phyloP scores from a whole-genome alignment of 2,797 vertebrate genomes.

The Tokudaia tokunoshimensis region DNA sequence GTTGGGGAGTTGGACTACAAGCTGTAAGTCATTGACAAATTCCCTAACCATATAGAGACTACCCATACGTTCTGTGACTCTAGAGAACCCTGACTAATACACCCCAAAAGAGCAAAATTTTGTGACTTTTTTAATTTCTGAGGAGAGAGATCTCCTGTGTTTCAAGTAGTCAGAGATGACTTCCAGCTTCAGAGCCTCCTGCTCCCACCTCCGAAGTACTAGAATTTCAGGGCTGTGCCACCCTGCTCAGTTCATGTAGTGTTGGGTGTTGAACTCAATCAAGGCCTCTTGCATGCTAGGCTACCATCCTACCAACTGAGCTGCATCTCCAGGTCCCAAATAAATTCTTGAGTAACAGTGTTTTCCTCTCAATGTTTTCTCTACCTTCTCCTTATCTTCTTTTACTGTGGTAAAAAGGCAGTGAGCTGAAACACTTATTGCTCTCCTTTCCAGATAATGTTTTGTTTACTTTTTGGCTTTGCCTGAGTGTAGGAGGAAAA shows the following conservation, averaged over 20 bases:
- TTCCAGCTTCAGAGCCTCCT: not conserved
- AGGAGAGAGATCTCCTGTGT: not conserved
- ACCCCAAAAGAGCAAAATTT: not conserved
- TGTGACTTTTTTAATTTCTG: conserved; percentile 16
- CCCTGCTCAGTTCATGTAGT: not conserved
- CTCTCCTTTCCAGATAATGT: not conserved
- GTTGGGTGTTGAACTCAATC: not conserved
- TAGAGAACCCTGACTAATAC: too few relatives aligned
- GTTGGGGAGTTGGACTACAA: too few relatives aligned
- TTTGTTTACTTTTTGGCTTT: conserved; percentile 37
- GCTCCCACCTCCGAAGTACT: not conserved
- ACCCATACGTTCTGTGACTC: too few relatives aligned
- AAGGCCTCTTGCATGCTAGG: not conserved
- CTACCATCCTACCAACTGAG: not conserved
- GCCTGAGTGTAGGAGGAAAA: not conserved
- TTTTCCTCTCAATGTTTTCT: conserved; percentile 2
- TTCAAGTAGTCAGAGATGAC: not conserved
- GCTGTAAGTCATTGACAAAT: too few relatives aligned
- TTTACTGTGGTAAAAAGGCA: conserved; percentile 11
- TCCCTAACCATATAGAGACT: too few relatives aligned
- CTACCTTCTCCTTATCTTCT: conserved; percentile 9
- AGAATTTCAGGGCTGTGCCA: not conserved
- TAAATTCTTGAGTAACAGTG: conserved; percentile 20
- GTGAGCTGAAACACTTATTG: not conserved
- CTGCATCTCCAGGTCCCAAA: not conserved